Evolutionary conservation across 2,113 vertebrate species (phyloP), one percentile per base, ranked within the genome.

Genomic region (Phaetusa simplex): DNA sequence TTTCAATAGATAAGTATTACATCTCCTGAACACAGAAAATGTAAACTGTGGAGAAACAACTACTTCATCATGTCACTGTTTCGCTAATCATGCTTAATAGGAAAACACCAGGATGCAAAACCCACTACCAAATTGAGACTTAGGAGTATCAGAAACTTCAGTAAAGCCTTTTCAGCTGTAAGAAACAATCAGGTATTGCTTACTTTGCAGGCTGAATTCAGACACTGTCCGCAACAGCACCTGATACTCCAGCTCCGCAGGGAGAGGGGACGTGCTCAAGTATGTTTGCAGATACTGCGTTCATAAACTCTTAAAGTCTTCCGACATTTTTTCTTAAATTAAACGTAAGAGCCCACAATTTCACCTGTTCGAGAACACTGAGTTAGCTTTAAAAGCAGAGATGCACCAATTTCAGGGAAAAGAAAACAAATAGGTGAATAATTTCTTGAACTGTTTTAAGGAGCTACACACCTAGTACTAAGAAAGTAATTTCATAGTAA

Each of bases 1-100:
- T 96, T 94, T 92, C 95, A 97, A 93, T 5, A 95, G 91, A 59
- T 86, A 94, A 96, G 93, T 95, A 86, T 82, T 83, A 72, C 66
- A 95, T 83, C 88, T 89, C 78, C 59, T 72, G 23, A 55, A 52
- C 21, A 42, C 5, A 47, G 49, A 56, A 59, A 87, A 38, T 67
- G 26, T 22, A n/a, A 55, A 22, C 42, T 27, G 8, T 47, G 40
- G 53, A 40, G 72, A 87, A 61, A 79, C 27, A 50, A 40, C 71
- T 77, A 30, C 34, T 94, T 61, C 67, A 59, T 62, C 38, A 43
- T 81, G 95, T 72, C 91, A 97, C 91, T 22, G 34, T 94, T 83
- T 84, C 20, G 34, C 90, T 70, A 91, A 88, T 85, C 55, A 77
- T 56, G 43, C 45, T 52, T 85, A 96, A 89, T 7, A 88, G 88